Base-by-base conservation (phyloP, 2,113 vertebrate genomes). In the Cettia cetti region DNA sequence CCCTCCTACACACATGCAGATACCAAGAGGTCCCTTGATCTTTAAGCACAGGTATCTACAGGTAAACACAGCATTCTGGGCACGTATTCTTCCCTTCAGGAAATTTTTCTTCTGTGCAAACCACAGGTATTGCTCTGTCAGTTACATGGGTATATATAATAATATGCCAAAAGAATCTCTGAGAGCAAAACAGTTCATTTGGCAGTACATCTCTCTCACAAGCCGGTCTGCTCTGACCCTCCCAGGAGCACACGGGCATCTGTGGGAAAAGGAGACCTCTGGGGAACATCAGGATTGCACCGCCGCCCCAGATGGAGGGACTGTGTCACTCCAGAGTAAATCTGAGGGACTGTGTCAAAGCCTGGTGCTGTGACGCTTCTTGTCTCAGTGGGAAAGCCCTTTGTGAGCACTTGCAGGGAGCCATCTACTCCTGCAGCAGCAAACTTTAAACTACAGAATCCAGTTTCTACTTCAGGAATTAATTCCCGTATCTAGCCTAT, bases 181-280 rank as follows among this genome's bases (percentile, higher is more conserved):
- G 31, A 52, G 64, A 75, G 49, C 39, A 86, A 35, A 90, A 13
- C 35, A 10, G 49, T 69, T 91, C 14, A 0, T 81, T 63, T 60
- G 42, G 31, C 61, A 24, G 83, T 16, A 26, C 5, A 3, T 56
- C 40, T 35, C 28, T 75, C 23, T 64, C 28, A 23, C 40, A 9
- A 39, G 30, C 42, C 4, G 12, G 31, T 81, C 40, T 40, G 2
- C 11, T 40, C 50, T 49, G n/a, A 49, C 42, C 44, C 42, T 75
- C 42, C 30, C 24, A 26, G 22, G 60, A 81, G 64, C 69, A 17
- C 15, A 3, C 0, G 0, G 69, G 39, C 30, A 6, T 75, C 31
- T 49, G 40, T 75, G 53, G 57, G 49, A 33, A 72, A 64, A 60
- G 24, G 50, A 82, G 69, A 69, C 20, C 39, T 81, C 53, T n/a